phyloP scores from a whole-genome alignment of 2,113 vertebrate genomes.

The Cololabis saira region DNA sequence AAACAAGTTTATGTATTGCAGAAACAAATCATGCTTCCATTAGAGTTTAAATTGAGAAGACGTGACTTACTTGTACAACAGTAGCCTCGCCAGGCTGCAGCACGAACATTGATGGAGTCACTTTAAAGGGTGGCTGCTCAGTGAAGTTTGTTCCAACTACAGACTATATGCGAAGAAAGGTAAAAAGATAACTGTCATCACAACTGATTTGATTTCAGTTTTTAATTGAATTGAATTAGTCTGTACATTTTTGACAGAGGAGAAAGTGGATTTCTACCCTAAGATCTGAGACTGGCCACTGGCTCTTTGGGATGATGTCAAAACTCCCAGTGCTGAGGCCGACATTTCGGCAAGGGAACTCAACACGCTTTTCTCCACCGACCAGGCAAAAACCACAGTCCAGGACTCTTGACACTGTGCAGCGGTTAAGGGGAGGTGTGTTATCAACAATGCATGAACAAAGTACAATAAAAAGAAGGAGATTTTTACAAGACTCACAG shows the following conservation, averaged over 20 bases:
- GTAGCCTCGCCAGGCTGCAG: conserved; percentile 84
- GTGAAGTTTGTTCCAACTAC: conserved; percentile 75
- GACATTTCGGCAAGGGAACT: conserved; percentile 87
- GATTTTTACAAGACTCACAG: conserved; percentile 76
- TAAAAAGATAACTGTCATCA: too few species aligned
- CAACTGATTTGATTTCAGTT: neutral
- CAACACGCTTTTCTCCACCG: conserved; percentile 86
- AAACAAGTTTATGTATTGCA: neutral
- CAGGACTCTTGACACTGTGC: conserved; percentile 86
- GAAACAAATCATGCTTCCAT: neutral
- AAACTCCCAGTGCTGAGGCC: conserved; percentile 87
- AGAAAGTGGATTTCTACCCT: conserved; percentile 76
- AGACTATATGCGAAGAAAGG: conserved; percentile 69
- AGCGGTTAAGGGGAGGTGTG: neutral
- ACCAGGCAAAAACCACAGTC: conserved; percentile 91
- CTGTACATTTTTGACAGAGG: neutral
- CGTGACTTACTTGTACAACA: conserved; percentile 86
- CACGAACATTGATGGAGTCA: conserved; percentile 85
- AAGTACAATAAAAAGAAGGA: neutral
- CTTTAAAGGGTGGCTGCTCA: conserved; percentile 87
- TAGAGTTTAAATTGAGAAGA: neutral
- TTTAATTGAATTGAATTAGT: neutral
- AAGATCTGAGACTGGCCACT: conserved; percentile 84
- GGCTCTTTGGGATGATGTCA: conserved; percentile 85
- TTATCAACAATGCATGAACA: conserved; percentile 1